Conservation (phyloP, 2,888 invertebrate genomes). For the Strigamia crassipes region DNA sequence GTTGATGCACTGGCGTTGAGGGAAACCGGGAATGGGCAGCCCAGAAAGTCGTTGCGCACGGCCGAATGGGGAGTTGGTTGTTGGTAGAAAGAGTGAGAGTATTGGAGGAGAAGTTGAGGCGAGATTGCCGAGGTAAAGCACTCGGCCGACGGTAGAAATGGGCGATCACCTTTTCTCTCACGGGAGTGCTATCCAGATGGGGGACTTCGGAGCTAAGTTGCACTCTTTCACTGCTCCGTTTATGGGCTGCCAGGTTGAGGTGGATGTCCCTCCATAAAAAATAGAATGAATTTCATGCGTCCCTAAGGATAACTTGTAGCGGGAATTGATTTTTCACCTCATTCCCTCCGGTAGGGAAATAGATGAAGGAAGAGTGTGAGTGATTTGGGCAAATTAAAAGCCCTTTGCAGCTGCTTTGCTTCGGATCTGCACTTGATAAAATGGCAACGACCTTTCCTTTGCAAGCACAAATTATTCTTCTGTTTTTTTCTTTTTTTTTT, state of each 20-base stretch:
- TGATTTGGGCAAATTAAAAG: neutral
- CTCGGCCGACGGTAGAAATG: slow-evolving; percentile 10
- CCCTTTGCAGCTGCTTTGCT: neutral
- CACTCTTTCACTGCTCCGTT: slow-evolving; percentile 29
- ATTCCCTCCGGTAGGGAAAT: slow-evolving; percentile 21
- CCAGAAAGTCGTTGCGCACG: neutral
- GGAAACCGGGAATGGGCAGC: slow-evolving; percentile 7
- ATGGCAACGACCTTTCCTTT: neutral
- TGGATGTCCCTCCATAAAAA: slow-evolving; percentile 36
- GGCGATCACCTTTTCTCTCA: slow-evolving; percentile 21
- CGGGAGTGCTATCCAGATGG: slow-evolving; percentile 16
- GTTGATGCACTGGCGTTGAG: slow-evolving; percentile 11
- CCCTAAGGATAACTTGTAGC: slow-evolving; percentile 35
- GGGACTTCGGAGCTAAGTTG: slow-evolving; percentile 22
- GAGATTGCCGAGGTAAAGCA: slow-evolving; percentile 21
- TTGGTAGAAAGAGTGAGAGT: neutral
- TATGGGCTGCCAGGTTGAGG: slow-evolving; percentile 21
- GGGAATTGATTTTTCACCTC: slow-evolving; percentile 25
- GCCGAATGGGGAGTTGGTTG: slow-evolving; percentile 18
- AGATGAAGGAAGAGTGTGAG: slow-evolving; percentile 19
- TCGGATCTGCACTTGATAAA: too few relatives aligned
- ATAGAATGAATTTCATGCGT: slow-evolving; percentile 35
- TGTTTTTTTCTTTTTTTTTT: neutral
- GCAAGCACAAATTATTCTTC: neutral
- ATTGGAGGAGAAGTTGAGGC: neutral